Conservation (phyloP, 1,140 invertebrate genomes). For the Drosophila insularis region DNA sequence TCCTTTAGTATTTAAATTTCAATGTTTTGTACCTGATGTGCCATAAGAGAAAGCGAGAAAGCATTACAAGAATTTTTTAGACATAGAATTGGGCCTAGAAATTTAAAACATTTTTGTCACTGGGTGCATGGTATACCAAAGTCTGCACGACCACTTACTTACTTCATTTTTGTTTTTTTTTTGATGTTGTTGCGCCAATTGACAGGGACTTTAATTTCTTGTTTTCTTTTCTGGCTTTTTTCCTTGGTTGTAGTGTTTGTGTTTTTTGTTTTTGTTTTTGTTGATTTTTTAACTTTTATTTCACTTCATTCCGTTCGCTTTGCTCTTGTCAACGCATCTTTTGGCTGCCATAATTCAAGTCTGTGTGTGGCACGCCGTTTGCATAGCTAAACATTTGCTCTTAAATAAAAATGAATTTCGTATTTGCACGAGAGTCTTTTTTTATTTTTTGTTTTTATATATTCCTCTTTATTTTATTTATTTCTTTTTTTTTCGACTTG, state of each 20-base stretch:
- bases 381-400: conserved; percentile 78
- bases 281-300: conserved; percentile 30
- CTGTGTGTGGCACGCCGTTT: conserved; percentile 66
- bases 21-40: too few relatives aligned
- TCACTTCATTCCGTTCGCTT: conserved; percentile 16
- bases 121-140: too few relatives aligned
- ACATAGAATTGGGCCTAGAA: too few relatives aligned
- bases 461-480: conserved; percentile 18
- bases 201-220: conserved; percentile 68
- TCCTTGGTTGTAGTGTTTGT: conserved; percentile 25
- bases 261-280: conserved; percentile 22
- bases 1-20: too few relatives aligned
- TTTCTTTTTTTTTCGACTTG: conserved; percentile 35
- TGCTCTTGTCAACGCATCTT: conserved; percentile 73
- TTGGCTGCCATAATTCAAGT: conserved; percentile 76
- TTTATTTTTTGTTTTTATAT: not conserved
- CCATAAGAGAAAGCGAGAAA: too few relatives aligned
- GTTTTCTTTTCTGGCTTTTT: conserved; percentile 29
- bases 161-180: conserved; percentile 7
- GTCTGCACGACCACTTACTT: too few relatives aligned
- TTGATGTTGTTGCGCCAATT: conserved; percentile 61
- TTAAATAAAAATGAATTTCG: conserved; percentile 71
- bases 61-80: too few relatives aligned
- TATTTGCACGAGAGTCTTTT: conserved; percentile 54
- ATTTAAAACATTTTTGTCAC: too few relatives aligned